Base-by-base conservation (phyloP, 2,888 invertebrate species). In the Drosophila conformis region DNA sequence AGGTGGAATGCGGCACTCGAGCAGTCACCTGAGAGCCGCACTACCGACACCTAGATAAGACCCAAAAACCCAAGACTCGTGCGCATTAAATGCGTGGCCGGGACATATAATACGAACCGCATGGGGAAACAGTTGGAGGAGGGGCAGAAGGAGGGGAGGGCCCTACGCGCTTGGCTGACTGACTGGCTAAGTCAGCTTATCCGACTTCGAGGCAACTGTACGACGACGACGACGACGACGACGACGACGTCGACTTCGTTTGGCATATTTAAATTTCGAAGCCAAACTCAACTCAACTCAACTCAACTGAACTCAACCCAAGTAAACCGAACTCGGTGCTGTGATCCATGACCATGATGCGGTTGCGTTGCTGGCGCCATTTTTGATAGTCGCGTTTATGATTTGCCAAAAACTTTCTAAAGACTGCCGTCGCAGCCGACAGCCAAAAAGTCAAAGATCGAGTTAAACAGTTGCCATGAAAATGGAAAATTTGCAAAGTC, bases 331-430 rank as follows among this genome's bases (percentile, higher is more conserved):
- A 36, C 77, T 60, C 58, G 70, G 81, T 71, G 83, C 86, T 84
- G 84, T 87, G 87, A 85, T 87, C 87, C 87, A 83, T 87, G 87
- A 87, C 85, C 83, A 84, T 42, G 58, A 53, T 60, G 69, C 58
- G 67, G 54, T 73, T 59, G 61, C 58, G 65, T 52, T 60, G 73
- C 56, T 48, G 80, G 70, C 87, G 83, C 87, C 85, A 85, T 87
- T 82, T 84, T 81, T 81, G 81, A 81, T 81, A 78, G 76, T 76
- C 81, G 78, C 76, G 67, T 81, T 76, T 77, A 83, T 85, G 87
- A 85, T 85, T 87, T 87, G 81, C 85, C 80, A 79, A 80, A 54
- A 80, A 87, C 85, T 87, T 87, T 85, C 85, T 83, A 82, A 81
- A 80, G 65, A 51, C 63, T 38, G 42, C 58, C 59, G 42, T 27